These are phyloP conservation scores for Drosophila borealis DNA, from an alignment of 2,888 invertebrate genomes.

Conservation along the genomic window DNA sequence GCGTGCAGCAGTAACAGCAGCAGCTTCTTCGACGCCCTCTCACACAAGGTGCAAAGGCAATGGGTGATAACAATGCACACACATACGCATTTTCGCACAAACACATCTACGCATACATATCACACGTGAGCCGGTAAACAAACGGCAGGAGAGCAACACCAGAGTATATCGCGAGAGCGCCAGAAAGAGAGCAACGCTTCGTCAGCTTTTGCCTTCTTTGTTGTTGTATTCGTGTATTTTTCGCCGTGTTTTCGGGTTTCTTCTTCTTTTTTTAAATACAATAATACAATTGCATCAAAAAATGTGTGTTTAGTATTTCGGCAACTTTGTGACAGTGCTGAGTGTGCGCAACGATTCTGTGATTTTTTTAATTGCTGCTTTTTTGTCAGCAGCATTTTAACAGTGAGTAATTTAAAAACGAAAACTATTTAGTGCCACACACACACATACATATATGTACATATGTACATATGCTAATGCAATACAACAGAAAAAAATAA, in stretches of 20 bases:
- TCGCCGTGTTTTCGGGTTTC: conserved; percentile 57
- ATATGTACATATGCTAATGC: conserved; percentile 3
- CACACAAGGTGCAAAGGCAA: conserved; percentile 59
- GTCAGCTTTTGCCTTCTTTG: conserved; percentile 45
- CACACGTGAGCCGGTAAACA: conserved; percentile 71
- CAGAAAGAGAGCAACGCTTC: conserved; percentile 54
- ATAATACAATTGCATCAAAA: conserved; percentile 77
- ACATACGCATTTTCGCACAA: conserved; percentile 6
- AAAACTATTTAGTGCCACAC: not conserved
- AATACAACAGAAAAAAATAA: conserved; percentile 21
- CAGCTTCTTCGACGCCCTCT: conserved; percentile 29
- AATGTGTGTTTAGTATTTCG: conserved; percentile 76
- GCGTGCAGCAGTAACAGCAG: conserved; percentile 42
- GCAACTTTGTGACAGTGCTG: conserved; percentile 76
- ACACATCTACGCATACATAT: conserved; percentile 23
- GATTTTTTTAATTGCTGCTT: conserved; percentile 48
- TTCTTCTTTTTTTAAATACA: conserved; percentile 52
- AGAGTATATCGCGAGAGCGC: conserved; percentile 33
- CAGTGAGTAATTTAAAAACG: conserved; percentile 35
- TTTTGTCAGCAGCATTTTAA: conserved; percentile 17
- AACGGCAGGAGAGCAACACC: conserved; percentile 35
- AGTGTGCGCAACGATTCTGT: conserved; percentile 66
- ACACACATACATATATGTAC: conserved; percentile 1
- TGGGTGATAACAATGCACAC: conserved; percentile 59
- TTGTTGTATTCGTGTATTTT: conserved; percentile 39